Evolutionary conservation across 2,888 invertebrate genomes (phyloP).

Genomic region (Drosophila fulvimacula): DNA sequence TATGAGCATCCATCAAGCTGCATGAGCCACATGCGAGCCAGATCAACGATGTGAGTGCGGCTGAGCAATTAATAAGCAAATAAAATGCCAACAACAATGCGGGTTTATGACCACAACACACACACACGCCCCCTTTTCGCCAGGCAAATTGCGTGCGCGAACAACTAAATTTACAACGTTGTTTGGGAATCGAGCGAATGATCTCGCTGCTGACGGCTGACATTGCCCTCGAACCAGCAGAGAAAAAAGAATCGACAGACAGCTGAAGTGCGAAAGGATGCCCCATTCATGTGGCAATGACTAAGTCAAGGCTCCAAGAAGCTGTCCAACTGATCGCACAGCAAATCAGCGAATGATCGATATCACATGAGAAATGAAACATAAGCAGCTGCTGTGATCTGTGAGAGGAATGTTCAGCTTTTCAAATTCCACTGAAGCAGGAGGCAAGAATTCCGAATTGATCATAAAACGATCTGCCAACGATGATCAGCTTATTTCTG

Average conservation of each 20-base stretch:
- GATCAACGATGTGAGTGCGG: conserved; percentile 29
- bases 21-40: conserved; percentile 44
- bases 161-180: conserved; percentile 61
- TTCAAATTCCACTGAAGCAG: neutral
- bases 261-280: conserved; percentile 15
- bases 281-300: conserved; percentile 9
- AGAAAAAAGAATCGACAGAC: conserved; percentile 1
- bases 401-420: neutral
- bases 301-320: conserved; percentile 23
- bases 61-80: conserved; percentile 73
- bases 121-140: neutral
- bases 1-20: conserved; percentile 64
- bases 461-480: neutral
- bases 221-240: conserved; percentile 16
- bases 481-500: neutral
- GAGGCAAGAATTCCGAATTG: neutral
- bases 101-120: conserved; percentile 73
- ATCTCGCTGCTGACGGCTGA: conserved; percentile 20
- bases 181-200: conserved; percentile 46
- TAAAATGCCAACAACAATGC: conserved; percentile 76
- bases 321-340: conserved; percentile 7
- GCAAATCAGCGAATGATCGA: conserved; percentile 20
- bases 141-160: conserved; percentile 60
- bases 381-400: neutral
- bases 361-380: neutral